Evolutionary conservation across 1,140 invertebrate genomes (phyloP).

Genomic region (Rhopalosiphum padi): DNA sequence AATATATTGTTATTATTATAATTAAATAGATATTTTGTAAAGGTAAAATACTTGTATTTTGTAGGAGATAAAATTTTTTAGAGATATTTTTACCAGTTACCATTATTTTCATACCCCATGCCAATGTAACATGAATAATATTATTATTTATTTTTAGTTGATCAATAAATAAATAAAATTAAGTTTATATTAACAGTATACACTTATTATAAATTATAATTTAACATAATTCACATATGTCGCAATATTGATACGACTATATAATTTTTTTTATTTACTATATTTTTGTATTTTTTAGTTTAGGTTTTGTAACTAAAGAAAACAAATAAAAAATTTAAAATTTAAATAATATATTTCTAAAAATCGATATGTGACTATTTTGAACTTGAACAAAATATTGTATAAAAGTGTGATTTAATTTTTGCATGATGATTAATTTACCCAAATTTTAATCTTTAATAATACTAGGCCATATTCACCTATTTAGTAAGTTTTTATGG

Average conservation of each 20-base stretch:
- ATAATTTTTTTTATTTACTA: constrained; percentile 2
- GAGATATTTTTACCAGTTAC: no score
- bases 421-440: not conserved
- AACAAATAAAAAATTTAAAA: not conserved
- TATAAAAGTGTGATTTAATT: not conserved
- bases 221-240: not conserved
- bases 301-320: constrained; percentile 9
- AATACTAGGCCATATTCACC: no score
- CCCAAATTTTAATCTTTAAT: no score
- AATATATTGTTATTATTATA: no score
- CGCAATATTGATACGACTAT: not conserved
- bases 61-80: no score
- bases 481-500: no score
- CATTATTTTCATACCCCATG: not conserved
- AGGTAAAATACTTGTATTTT: no score
- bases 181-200: not conserved
- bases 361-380: not conserved
- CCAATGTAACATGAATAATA: not conserved
- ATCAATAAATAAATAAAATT: not conserved
- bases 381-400: not conserved
- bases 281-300: constrained; percentile 25
- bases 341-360: not conserved
- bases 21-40: no score
- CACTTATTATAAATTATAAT: not conserved
- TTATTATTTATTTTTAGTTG: not conserved